Conservation (phyloP, 2,888 invertebrate species). For the Scaptomyza parva region DNA sequence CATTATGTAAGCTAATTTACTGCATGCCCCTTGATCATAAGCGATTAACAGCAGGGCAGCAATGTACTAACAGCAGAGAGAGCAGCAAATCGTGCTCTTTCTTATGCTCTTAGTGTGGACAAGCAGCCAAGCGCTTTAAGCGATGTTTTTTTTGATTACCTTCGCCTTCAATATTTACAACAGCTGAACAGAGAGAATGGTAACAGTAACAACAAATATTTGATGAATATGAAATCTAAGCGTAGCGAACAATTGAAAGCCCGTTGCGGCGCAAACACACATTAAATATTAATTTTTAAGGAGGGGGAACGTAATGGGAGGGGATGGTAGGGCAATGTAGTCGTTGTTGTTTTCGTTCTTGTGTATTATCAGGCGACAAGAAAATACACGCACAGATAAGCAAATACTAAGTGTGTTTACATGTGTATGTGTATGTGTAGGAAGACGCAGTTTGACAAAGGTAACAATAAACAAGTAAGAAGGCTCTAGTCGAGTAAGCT, state of each 20-base stretch:
- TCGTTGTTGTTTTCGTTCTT: constrained; percentile 1
- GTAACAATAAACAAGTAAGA: too few relatives aligned
- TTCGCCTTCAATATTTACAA: constrained; percentile 49
- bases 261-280: constrained; percentile 14
- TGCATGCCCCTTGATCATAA: constrained; percentile 13
- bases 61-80: constrained; percentile 20
- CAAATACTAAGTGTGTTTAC: constrained; percentile 41
- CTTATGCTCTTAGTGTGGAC: constrained; percentile 35
- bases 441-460: constrained; percentile 32
- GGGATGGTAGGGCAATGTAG: neutral
- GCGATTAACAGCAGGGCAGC: constrained; percentile 11
- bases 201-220: constrained; percentile 59
- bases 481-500: too few relatives aligned
- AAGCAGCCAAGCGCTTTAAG: constrained; percentile 45
- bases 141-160: constrained; percentile 40
- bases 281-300: constrained; percentile 50
- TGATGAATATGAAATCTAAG: constrained; percentile 52
- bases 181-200: constrained; percentile 26
- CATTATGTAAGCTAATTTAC: neutral
- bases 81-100: neutral
- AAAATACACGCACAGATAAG: constrained; percentile 50
- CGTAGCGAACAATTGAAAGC: constrained; percentile 41
- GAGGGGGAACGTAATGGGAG: neutral
- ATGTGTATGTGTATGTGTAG: neutral
- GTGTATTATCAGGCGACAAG: constrained; percentile 43